These are phyloP conservation scores for Anolis apletophallus DNA, from an alignment of 2,797 vertebrate species.

Conservation along the genomic window DNA sequence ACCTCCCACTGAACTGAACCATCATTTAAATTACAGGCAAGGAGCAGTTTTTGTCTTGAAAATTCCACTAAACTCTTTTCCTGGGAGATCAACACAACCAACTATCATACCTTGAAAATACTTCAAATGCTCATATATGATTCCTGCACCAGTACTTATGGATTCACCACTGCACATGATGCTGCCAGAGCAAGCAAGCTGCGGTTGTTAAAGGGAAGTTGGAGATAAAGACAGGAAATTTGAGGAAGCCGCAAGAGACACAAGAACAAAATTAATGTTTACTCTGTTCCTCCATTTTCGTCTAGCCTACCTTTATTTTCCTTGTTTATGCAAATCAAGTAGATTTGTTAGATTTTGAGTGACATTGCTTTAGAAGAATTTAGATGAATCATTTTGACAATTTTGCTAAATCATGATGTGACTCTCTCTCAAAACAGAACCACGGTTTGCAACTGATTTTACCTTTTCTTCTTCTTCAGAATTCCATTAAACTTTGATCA, in stretches of 20 bases:
- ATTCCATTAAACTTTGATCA: constrained; percentile 69
- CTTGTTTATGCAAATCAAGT: constrained; percentile 58
- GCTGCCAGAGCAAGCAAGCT: neutral
- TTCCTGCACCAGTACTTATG: neutral
- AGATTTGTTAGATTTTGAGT: constrained; percentile 43
- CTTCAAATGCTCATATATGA: neutral
- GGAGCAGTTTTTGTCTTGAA: constrained; percentile 34
- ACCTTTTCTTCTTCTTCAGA: constrained; percentile 46
- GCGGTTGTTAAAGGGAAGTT: neutral
- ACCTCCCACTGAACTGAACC: constrained; percentile 53
- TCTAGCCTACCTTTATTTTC: constrained; percentile 50
- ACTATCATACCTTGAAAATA: neutral
- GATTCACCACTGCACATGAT: neutral
- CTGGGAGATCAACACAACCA: neutral
- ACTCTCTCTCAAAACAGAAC: constrained; percentile 60
- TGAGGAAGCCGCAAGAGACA: neutral
- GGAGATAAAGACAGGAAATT: too few relatives aligned
- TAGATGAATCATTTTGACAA: constrained; percentile 67
- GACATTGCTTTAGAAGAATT: constrained; percentile 59
- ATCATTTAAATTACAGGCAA: constrained; percentile 54
- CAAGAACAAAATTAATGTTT: constrained; percentile 37
- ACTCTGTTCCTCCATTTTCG: constrained; percentile 26
- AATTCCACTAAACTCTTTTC: constrained; percentile 59
- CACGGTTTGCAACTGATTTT: constrained; percentile 34
- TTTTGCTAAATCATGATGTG: constrained; percentile 73